Conservation (phyloP, 2,888 invertebrate species). For the Chymomyza caudatula region DNA sequence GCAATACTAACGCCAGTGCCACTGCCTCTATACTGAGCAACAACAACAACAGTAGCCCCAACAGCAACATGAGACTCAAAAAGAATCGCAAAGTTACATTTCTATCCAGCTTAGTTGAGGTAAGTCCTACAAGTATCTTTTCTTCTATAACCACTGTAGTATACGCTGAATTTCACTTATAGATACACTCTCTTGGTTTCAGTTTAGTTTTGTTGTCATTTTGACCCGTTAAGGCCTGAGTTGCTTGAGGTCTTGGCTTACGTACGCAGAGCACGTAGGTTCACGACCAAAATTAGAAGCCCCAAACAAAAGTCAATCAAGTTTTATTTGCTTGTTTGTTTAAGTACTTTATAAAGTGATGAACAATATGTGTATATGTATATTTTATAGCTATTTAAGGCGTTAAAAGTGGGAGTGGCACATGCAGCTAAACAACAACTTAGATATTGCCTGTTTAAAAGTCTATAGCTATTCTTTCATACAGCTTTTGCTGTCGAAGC, state of each 20-base stretch:
- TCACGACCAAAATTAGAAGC: conserved; percentile 57
- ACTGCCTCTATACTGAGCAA: conserved; percentile 12
- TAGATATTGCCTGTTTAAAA: neutral
- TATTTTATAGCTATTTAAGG: neutral
- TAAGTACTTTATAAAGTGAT: neutral
- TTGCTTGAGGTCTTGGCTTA: neutral
- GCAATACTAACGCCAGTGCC: conserved; percentile 18
- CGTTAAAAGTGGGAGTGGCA: neutral
- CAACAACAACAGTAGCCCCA: conserved; percentile 29
- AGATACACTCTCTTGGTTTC: neutral
- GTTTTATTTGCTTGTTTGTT: conserved; percentile 44
- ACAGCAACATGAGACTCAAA: conserved; percentile 76
- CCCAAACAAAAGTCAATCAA: conserved; percentile 56
- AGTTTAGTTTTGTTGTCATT: neutral
- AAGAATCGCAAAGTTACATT: conserved; percentile 78
- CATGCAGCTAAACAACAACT: neutral
- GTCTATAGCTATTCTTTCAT: neutral
- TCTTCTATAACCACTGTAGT: neutral
- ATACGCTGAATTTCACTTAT: neutral
- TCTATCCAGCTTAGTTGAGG: conserved; percentile 77
- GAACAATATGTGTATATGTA: neutral
- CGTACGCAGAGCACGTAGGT: conserved; percentile 54
- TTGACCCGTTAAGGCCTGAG: neutral
- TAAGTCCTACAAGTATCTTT: conserved; percentile 44
- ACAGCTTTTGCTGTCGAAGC: neutral